phyloP scores from a whole-genome alignment of 2,797 vertebrate species.

The Rachycentron canadum region DNA sequence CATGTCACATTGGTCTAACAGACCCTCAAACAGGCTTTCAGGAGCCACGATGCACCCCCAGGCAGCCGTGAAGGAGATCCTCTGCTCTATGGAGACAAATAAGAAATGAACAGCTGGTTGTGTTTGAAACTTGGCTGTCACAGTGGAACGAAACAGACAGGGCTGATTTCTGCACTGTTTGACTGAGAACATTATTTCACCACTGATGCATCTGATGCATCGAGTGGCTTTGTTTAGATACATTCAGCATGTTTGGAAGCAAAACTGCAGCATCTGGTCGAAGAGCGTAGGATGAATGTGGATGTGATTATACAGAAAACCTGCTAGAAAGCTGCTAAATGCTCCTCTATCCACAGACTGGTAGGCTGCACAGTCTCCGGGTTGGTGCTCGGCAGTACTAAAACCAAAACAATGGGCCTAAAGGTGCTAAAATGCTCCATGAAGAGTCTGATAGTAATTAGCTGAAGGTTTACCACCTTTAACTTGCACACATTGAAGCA shows the following conservation, averaged over 20 bases:
- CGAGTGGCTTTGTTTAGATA: slow-evolving; percentile 48
- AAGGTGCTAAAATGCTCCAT: background rate
- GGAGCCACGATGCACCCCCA: background rate
- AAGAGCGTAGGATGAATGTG: slow-evolving; percentile 8
- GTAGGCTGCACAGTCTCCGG: background rate
- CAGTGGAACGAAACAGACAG: slow-evolving; percentile 41
- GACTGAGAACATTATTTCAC: slow-evolving; percentile 37
- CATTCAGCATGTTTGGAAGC: slow-evolving; percentile 49
- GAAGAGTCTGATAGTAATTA: background rate
- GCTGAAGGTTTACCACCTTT: background rate
- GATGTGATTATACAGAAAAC: slow-evolving; percentile 8
- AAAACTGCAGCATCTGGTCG: slow-evolving; percentile 45
- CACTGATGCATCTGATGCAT: slow-evolving; percentile 36
- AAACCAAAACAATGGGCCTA: background rate
- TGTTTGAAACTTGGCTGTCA: slow-evolving; percentile 52
- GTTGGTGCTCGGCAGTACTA: background rate
- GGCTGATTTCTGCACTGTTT: slow-evolving; percentile 25
- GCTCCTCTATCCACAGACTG: background rate
- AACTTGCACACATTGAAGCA: background rate
- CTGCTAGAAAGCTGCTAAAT: background rate
- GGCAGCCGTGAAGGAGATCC: slow-evolving; percentile 29
- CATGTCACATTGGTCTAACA: slow-evolving; percentile 6
- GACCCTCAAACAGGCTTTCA: slow-evolving; percentile 17
- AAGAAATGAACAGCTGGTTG: slow-evolving; percentile 56
- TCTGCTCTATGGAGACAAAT: slow-evolving; percentile 27